Percentiles rank a stretch among this genome's conserved stretches.
phyloP scores from a whole-genome alignment of 2,113 vertebrate species.

The Indicator indicator region DNA sequence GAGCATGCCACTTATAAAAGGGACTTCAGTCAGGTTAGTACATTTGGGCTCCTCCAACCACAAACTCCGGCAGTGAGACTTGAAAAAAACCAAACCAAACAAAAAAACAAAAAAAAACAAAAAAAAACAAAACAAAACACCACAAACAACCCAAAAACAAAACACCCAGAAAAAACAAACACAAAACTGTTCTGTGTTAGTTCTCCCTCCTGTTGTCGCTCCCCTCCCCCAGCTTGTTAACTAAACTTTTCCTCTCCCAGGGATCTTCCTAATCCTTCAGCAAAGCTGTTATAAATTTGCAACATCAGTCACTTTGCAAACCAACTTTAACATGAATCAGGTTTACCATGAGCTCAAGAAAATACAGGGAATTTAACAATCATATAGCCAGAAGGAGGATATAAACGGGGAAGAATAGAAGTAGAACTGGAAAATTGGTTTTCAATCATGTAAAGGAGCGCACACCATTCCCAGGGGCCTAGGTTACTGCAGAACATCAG shows the following conservation, averaged over 20 bases:
- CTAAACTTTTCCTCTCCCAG: conserved; percentile 56
- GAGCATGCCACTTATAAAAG: neutral
- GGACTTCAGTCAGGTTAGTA: neutral
- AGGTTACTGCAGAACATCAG: neutral
- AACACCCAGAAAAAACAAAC: neutral
- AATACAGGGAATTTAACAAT: conserved; percentile 18
- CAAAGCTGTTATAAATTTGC: conserved; percentile 4
- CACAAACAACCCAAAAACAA: too few relatives aligned
- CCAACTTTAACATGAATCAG: neutral
- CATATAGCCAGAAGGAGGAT: neutral
- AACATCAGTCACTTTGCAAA: conserved; percentile 23
- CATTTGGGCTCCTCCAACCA: conserved; percentile 43
- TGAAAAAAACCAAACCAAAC: neutral
- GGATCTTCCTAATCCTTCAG: conserved; percentile 55
- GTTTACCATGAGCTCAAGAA: conserved; percentile 20
- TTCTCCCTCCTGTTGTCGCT: conserved; percentile 55
- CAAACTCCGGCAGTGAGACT: neutral
- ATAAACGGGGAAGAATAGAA: neutral
- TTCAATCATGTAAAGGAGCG: neutral
- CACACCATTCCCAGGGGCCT: neutral
- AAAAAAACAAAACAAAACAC: too few relatives aligned
- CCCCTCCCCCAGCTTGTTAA: conserved; percentile 62
- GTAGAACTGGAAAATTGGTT: conserved; percentile 6
- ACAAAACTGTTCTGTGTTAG: conserved; percentile 54
- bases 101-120: neutral